Evolutionary conservation across 2,888 invertebrate genomes (phyloP).

Genomic region (Drosophila neonasuta): DNA sequence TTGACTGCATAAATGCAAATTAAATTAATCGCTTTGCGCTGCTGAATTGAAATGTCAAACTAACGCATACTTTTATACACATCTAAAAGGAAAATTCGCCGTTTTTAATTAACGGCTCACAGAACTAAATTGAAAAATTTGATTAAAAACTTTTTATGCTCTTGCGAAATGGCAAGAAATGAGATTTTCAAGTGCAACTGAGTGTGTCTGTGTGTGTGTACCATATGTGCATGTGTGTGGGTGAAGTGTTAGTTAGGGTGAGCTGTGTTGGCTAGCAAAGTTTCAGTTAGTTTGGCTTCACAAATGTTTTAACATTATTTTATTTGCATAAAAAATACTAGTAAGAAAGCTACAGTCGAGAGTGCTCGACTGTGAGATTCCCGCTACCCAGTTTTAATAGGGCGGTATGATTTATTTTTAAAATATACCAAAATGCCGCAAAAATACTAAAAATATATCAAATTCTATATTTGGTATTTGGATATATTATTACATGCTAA

Average conservation of each 20-base stretch:
- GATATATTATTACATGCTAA: too few species aligned
- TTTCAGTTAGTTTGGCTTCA: constrained; percentile 73
- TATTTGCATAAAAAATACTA: constrained; percentile 47
- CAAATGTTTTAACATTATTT: constrained; percentile 74
- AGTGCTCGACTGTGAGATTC: too few species aligned
- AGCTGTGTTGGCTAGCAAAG: constrained; percentile 48
- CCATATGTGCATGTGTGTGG: constrained; percentile 16
- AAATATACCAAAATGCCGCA: too few species aligned
- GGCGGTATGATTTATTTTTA: too few species aligned
- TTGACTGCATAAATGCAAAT: constrained; percentile 43
- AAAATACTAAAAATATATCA: too few species aligned
- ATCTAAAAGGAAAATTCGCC: constrained; percentile 30
- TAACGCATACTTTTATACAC: constrained; percentile 22
- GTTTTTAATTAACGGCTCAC: constrained; percentile 73
- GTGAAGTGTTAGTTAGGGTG: constrained; percentile 34
- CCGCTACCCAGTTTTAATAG: too few species aligned
- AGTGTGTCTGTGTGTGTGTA: constrained; percentile 16
- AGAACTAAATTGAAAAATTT: constrained; percentile 75
- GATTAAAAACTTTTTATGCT: constrained; percentile 71
- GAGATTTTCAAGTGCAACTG: constrained; percentile 66
- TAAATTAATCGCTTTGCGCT: constrained; percentile 53
- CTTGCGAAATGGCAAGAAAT: constrained; percentile 50
- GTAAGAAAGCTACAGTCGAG: too few species aligned
- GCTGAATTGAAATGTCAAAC: constrained; percentile 49
- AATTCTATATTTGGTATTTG: too few species aligned